These are phyloP conservation scores for Psittacara wagleri DNA, from an alignment of 2,113 vertebrate genomes.

Conservation along the genomic window DNA sequence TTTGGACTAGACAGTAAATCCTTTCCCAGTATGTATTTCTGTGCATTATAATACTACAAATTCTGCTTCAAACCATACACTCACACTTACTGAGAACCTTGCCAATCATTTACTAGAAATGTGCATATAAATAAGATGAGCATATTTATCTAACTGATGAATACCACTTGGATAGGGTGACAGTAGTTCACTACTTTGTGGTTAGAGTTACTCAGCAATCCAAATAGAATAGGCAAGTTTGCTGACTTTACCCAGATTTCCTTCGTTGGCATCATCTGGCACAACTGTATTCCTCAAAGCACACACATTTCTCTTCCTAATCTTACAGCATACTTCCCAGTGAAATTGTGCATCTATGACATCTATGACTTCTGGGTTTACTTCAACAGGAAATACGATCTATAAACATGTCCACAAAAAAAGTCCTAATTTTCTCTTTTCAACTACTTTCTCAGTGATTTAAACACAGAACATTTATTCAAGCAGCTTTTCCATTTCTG, in stretches of 20 bases:
- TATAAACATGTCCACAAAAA: background rate
- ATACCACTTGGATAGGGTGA: background rate
- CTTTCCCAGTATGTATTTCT: background rate
- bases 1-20: background rate
- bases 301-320: background rate
- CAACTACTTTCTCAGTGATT: background rate
- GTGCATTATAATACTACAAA: background rate
- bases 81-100: background rate
- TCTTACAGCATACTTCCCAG: background rate
- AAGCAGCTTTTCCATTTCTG: background rate
- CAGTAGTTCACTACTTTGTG: background rate
- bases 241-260: background rate
- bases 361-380: background rate
- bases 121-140: background rate
- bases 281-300: background rate
- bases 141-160: background rate
- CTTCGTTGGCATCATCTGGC: background rate
- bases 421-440: too few species aligned
- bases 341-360: background rate
- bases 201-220: background rate
- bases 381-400: background rate
- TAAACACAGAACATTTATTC: background rate
- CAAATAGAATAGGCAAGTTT: background rate
- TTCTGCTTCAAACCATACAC: background rate
- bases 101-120: background rate